Conservation (phyloP, 2,113 vertebrate genomes). For the Smithornis capensis region DNA sequence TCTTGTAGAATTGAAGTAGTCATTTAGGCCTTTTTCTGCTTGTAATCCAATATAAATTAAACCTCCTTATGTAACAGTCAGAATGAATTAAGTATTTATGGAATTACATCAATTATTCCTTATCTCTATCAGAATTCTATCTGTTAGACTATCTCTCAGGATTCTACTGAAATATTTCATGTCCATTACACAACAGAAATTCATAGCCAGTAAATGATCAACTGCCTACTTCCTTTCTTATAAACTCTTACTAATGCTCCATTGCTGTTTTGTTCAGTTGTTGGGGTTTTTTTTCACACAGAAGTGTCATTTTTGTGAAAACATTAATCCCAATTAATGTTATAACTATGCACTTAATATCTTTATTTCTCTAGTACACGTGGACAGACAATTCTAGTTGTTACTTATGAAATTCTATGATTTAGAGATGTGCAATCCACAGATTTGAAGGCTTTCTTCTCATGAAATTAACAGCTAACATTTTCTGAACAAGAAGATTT, state of each 20-base stretch:
- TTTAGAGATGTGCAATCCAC: neutral
- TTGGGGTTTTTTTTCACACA: neutral
- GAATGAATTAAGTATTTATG: neutral
- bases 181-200: neutral
- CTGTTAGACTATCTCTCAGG: neutral
- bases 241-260: neutral
- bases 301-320: neutral
- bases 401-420: neutral
- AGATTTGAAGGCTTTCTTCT: neutral
- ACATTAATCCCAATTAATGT: neutral
- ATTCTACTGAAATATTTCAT: neutral
- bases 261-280: neutral
- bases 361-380: neutral
- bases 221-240: neutral
- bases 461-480: rapidly evolving
- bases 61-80: neutral
- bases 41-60: neutral
- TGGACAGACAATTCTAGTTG: neutral
- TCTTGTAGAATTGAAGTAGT: neutral
- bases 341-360: neutral
- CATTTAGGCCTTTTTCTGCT: neutral
- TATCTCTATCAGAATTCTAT: neutral
- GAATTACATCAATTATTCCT: neutral
- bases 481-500: neutral
- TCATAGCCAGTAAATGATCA: neutral